phyloP scores from a whole-genome alignment of 1,140 invertebrate species.

The Vanessa atalanta region DNA sequence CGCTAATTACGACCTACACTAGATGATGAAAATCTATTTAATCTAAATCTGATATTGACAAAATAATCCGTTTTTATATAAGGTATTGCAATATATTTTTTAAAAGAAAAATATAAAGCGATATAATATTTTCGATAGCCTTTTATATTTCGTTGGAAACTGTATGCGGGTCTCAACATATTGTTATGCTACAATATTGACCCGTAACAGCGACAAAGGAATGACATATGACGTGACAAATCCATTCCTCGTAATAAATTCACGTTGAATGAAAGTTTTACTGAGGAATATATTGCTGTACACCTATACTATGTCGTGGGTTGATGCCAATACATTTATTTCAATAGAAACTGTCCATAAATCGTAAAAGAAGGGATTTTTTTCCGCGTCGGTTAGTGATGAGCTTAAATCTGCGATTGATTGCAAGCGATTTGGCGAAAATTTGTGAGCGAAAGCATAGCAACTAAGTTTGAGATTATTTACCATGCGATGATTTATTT shows the following conservation, averaged over 20 bases:
- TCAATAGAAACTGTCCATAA: constrained; percentile 50
- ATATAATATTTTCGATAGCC: constrained; percentile 11
- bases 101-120: not conserved
- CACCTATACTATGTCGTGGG: constrained; percentile 46
- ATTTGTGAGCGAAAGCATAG: not conserved
- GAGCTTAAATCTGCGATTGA: not conserved
- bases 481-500: too few relatives aligned
- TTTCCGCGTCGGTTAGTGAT: constrained; percentile 17
- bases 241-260: constrained; percentile 48
- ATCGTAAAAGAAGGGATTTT: constrained; percentile 37
- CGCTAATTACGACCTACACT: too few relatives aligned
- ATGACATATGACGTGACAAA: constrained; percentile 56
- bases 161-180: constrained; percentile 22
- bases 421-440: not conserved
- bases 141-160: constrained; percentile 24
- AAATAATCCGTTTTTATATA: too few relatives aligned
- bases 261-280: constrained; percentile 44
- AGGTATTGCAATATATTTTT: too few relatives aligned
- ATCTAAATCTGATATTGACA: too few relatives aligned
- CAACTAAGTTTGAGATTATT: not conserved
- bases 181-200: constrained; percentile 29
- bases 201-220: constrained; percentile 33
- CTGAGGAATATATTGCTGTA: constrained; percentile 43
- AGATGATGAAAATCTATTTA: too few relatives aligned
- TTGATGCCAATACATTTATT: constrained; percentile 48